phyloP scores from a whole-genome alignment of 2,888 invertebrate genomes.

The Drosophila recens region DNA sequence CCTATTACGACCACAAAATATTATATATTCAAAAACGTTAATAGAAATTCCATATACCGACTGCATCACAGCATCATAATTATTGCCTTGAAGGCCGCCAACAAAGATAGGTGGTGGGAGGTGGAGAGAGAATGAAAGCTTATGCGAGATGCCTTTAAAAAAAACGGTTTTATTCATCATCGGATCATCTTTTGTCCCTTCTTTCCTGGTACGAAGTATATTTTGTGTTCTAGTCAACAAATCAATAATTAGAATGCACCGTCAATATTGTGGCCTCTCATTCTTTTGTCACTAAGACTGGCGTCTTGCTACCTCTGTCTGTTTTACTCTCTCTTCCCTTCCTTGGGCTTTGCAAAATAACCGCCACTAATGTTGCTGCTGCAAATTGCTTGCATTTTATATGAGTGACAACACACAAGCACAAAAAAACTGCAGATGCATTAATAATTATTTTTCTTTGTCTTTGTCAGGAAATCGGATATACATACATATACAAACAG shows the following conservation, averaged over 20 bases:
- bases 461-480: constrained; percentile 65
- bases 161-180: not conserved
- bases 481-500: constrained; percentile 21
- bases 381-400: constrained; percentile 20
- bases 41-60: constrained; percentile 22
- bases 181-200: not conserved
- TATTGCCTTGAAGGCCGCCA: constrained; percentile 1
- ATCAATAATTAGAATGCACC: constrained; percentile 70
- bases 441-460: constrained; percentile 43
- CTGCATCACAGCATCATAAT: constrained; percentile 7
- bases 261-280: not conserved
- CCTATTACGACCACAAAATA: constrained; percentile 44
- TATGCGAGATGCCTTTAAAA: not conserved
- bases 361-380: not conserved
- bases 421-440: constrained; percentile 6
- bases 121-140: not conserved
- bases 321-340: constrained; percentile 6
- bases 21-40: constrained; percentile 46
- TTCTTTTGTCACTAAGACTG: not conserved
- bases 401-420: constrained; percentile 15
- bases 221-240: constrained; percentile 33
- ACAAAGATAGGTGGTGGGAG: not conserved
- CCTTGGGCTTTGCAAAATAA: constrained; percentile 30
- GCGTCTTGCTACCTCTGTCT: not conserved
- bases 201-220: constrained; percentile 2